phyloP scores from a whole-genome alignment of 37 sponge, comb jelly and placozoan genomes.

The Spongia lamella region DNA sequence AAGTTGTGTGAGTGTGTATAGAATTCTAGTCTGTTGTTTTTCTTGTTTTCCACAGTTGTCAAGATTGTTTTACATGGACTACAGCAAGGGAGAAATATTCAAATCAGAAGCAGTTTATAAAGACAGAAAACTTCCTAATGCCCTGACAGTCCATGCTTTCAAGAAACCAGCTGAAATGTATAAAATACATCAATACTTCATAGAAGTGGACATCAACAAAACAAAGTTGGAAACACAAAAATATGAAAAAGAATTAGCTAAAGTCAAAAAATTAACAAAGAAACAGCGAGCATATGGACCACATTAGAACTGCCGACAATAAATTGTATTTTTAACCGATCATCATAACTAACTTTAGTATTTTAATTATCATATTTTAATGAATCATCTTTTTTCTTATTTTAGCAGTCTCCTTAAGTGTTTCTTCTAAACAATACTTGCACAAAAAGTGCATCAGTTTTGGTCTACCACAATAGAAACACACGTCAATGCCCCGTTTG shows the following conservation, averaged over 20 bases:
- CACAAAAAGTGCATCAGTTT: constrained; percentile 71
- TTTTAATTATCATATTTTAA: too few species aligned
- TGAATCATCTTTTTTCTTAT: constrained; percentile 35
- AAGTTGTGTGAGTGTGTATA: too few species aligned
- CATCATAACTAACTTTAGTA: too few species aligned
- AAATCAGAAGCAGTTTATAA: constrained; percentile 19
- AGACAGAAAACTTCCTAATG: constrained; percentile 19
- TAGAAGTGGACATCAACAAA: constrained; percentile 37
- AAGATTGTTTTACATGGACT: constrained; percentile 54
- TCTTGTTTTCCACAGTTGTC: neutral
- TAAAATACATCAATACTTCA: constrained; percentile 59
- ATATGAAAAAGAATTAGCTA: constrained; percentile 29
- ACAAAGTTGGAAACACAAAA: constrained; percentile 3
- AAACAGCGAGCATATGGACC: constrained; percentile 31
- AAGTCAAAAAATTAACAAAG: constrained; percentile 18
- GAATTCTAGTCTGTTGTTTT: neutral
- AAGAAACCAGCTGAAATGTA: constrained; percentile 38
- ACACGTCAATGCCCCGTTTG: constrained; percentile 53
- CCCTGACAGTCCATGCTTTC: constrained; percentile 36
- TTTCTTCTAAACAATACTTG: constrained; percentile 65
- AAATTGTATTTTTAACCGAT: too few species aligned
- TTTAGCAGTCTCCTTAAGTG: constrained; percentile 49
- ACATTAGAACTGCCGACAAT: neutral
- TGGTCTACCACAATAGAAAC: constrained; percentile 56
- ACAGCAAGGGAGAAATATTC: constrained; percentile 51